Percentiles rank a stretch among this genome's conserved stretches.
Evolutionary conservation across 1,140 invertebrate species (phyloP).

Genomic region (Adelges cooleyi): DNA sequence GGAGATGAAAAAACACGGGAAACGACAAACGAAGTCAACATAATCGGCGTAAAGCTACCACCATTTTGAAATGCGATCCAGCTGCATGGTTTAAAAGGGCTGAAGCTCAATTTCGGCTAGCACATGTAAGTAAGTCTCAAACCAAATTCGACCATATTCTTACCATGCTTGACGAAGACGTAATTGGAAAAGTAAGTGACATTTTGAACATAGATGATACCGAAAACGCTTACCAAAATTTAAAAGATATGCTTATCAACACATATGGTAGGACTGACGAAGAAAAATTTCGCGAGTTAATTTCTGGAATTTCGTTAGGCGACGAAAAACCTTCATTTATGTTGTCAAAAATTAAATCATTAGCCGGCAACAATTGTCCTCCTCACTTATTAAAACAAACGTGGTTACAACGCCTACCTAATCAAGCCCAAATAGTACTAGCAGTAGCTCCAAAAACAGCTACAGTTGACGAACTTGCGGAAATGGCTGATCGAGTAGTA

Average conservation of each 20-base stretch:
- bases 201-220: neutral
- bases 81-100: neutral
- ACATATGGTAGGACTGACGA: neutral
- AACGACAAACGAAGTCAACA: neutral
- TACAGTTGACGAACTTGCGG: neutral
- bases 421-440: neutral
- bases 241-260: neutral
- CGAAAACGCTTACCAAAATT: neutral
- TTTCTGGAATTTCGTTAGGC: neutral
- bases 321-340: neutral
- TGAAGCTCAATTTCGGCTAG: neutral
- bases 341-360: conserved; percentile 1
- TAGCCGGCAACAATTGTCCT: neutral
- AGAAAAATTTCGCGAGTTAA: neutral
- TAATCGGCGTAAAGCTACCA: neutral
- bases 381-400: neutral
- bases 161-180: neutral
- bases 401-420: conserved; percentile 1
- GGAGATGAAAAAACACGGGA: neutral
- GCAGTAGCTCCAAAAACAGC: neutral
- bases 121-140: neutral
- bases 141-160: neutral
- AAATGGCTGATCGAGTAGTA: conserved; percentile 4
- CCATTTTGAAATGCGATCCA: neutral
- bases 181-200: neutral